These are phyloP conservation scores for Ericerus pela DNA, from an alignment of 1,140 invertebrate genomes.

Conservation along the genomic window DNA sequence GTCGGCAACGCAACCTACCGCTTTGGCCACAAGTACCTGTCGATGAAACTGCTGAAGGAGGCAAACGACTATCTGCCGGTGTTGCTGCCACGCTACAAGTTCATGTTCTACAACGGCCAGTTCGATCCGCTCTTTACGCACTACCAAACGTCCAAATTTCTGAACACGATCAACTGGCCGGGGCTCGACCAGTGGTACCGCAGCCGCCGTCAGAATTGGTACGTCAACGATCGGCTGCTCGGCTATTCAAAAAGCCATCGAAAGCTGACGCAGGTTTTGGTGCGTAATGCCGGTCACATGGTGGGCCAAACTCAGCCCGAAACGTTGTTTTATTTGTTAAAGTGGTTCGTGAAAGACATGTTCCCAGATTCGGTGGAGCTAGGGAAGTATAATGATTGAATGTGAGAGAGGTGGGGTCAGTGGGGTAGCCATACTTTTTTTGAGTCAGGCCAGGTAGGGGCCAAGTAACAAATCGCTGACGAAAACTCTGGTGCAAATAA, in stretches of 20 bases:
- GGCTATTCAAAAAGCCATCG: slow-evolving; percentile 41
- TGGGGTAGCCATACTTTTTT: too few relatives aligned
- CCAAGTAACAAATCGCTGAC: too few relatives aligned
- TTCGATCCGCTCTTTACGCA: slow-evolving; percentile 71
- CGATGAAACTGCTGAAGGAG: too few relatives aligned
- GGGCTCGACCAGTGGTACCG: slow-evolving; percentile 46
- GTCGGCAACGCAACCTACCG: too few relatives aligned
- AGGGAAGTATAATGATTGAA: too few relatives aligned
- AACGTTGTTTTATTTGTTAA: slow-evolving; percentile 54
- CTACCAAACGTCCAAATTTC: slow-evolving; percentile 52
- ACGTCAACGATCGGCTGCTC: slow-evolving; percentile 33
- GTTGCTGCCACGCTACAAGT: slow-evolving; percentile 48
- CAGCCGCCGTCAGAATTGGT: slow-evolving; percentile 35
- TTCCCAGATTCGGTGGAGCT: too few relatives aligned
- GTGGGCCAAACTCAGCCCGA: slow-evolving; percentile 44
- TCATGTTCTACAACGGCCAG: slow-evolving; percentile 57
- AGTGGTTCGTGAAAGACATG: slow-evolving; percentile 42
- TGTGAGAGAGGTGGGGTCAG: too few relatives aligned
- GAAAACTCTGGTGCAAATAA: too few relatives aligned
- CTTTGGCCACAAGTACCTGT: too few relatives aligned
- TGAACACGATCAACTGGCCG: slow-evolving; percentile 21
- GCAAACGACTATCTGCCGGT: too few relatives aligned
- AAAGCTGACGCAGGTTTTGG: slow-evolving; percentile 43
- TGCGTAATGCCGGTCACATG: slow-evolving; percentile 47
- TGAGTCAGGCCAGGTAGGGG: too few relatives aligned